phyloP scores from a whole-genome alignment of 2,797 vertebrate genomes.

The Mareca strepera region DNA sequence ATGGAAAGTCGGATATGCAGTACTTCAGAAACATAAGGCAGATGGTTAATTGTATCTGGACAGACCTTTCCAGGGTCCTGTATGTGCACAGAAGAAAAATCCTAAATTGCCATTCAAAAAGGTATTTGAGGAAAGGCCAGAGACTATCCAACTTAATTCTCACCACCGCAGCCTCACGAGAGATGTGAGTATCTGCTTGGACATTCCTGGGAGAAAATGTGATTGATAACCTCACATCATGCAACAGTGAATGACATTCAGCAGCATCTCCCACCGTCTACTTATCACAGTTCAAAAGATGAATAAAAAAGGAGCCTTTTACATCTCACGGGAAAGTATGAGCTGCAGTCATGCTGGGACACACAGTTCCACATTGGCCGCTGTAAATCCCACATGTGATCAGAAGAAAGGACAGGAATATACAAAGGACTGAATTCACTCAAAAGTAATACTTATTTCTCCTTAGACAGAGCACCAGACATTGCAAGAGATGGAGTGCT shows the following conservation, averaged over 20 bases:
- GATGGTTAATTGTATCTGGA: neutral
- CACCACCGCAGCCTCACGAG: neutral
- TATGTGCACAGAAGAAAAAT: neutral
- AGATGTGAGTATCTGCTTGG: neutral
- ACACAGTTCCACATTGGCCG: neutral
- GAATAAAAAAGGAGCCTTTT: neutral
- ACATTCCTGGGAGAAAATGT: neutral
- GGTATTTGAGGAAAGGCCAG: neutral
- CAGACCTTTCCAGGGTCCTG: neutral
- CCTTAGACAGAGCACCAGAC: neutral
- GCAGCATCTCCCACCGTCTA: neutral
- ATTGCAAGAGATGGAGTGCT: neutral
- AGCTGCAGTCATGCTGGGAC: neutral
- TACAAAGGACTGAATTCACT: neutral
- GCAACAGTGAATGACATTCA: neutral
- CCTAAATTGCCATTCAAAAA: neutral
- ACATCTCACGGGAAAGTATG: neutral
- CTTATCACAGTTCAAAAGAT: neutral
- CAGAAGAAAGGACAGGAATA: neutral
- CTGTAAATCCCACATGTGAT: neutral
- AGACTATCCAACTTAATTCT: neutral
- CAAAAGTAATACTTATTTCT: neutral
- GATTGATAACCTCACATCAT: neutral
- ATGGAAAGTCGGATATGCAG: neutral
- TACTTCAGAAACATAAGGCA: neutral